Base-by-base conservation (phyloP, 2,113 vertebrate species). In the Halichoeres trimaculatus region DNA sequence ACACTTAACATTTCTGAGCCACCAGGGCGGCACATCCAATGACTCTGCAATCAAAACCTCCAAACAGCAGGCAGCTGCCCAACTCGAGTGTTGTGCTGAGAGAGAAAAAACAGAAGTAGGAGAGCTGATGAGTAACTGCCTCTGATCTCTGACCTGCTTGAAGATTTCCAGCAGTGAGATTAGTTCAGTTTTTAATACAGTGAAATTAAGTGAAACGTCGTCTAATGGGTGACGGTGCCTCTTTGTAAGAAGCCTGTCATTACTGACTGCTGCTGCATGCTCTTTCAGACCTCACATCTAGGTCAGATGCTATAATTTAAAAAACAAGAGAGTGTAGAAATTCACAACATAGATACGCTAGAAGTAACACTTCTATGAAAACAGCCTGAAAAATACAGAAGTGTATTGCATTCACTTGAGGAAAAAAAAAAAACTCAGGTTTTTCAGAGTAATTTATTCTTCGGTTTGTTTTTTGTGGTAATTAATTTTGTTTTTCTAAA, bases 51-150 rank as follows among this genome's bases (percentile, higher is more conserved):
- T 51, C 8, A 60, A 63, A 35, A 43, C 26, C 30, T 47, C 41
- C 5, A 19, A 70, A 61, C 73, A 70, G 54, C 43, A 70, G 48
- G 65, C 16, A 59, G 6, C 50, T 40, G 23, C 17, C 40, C 34
- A 36, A 35, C 59, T 36, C 1, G n/a, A 62, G 57, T 30, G 17
- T 57, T 20, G 23, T 22, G 22, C 56, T 38, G 0, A 41, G 55
- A 19, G 30, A 30, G 6, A 30, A 58, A 66, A 52, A 58, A 23
- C 2, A 0, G 12, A 55, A 51, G 20, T 16, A 1, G 13, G 16
- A 22, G 20, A 52, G 23, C 8, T 60, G 52, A 30, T 36, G 12
- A 65, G 19, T 36, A 72, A 41, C 56, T n/a, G 62, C 24, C 55
- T 57, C 54, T 2, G 5, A 69, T 24, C 53, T 47, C 17, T 26